Conservation (phyloP, 2,797 vertebrate genomes). For the Gallinago stenura region DNA sequence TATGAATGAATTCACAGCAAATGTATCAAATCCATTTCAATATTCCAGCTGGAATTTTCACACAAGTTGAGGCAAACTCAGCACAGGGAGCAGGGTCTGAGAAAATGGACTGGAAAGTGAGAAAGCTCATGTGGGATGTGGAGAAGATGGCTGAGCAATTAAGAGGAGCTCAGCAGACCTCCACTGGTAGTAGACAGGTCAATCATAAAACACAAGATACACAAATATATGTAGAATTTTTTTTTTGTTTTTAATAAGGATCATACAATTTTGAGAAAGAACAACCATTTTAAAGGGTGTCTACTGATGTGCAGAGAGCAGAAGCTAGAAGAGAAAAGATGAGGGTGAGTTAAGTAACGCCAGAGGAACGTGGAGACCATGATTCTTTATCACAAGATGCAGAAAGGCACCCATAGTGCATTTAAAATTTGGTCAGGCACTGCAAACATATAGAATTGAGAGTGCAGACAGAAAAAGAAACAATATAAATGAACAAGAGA, state of each 20-base stretch:
- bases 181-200: accelerated
- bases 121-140: not conserved
- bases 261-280: not conserved
- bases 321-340: not conserved
- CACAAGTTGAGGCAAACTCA: not conserved
- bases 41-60: not conserved
- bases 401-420: not conserved
- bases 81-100: not conserved
- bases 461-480: not conserved
- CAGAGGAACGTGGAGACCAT: not conserved
- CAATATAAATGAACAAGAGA: not conserved
- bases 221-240: not conserved
- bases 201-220: not conserved
- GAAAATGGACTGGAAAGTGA: not conserved
- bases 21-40: not conserved
- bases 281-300: not conserved
- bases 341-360: not conserved
- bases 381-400: not conserved
- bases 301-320: not conserved
- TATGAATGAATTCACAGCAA: not conserved
- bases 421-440: not conserved
- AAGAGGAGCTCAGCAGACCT: not conserved
- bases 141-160: not conserved
- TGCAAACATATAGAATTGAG: not conserved
- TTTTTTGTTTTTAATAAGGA: accelerated